Percentiles rank a stretch among this genome's conserved stretches.
Conservation (phyloP, 2,113 vertebrate genomes). For the Baryphthengus martii region DNA sequence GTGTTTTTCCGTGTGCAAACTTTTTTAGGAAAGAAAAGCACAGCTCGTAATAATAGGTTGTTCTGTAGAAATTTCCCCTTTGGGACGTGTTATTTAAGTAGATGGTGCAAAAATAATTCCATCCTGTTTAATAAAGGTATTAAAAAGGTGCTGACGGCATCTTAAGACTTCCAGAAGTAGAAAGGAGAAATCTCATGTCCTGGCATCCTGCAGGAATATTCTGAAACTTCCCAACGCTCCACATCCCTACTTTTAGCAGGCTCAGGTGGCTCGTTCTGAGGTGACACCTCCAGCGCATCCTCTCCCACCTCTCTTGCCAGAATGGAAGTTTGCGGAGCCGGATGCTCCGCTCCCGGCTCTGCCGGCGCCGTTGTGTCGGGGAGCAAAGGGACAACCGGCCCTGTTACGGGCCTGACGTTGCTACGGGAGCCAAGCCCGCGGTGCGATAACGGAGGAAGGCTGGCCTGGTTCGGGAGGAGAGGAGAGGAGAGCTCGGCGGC, state of each 20-base stretch:
- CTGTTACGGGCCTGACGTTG: fast-evolving
- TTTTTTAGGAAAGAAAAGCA: background rate
- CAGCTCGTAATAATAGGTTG: background rate
- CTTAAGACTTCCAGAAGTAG: background rate
- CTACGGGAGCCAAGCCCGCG: fast-evolving
- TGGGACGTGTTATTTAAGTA: background rate
- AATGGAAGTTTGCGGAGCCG: background rate
- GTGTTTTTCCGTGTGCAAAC: background rate
- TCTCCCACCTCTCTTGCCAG: background rate
- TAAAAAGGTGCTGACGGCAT: background rate
- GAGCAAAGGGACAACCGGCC: fast-evolving
- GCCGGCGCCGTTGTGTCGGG: fast-evolving
- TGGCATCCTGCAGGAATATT: background rate
- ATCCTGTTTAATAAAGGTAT: background rate
- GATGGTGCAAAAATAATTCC: background rate
- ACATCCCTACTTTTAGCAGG: fast-evolving
- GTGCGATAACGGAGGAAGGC: too few species aligned
- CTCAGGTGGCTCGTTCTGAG: too few species aligned
- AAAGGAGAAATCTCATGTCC: background rate
- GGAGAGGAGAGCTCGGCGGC: too few species aligned
- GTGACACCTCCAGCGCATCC: fast-evolving
- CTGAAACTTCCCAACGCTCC: background rate
- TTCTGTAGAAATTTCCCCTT: background rate
- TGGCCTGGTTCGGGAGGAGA: background rate
- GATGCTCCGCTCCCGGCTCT: too few species aligned